Evolutionary conservation across 1,140 invertebrate species (phyloP), one percentile per base, ranked within the genome.

Genomic region (Elysia chlorotica): DNA sequence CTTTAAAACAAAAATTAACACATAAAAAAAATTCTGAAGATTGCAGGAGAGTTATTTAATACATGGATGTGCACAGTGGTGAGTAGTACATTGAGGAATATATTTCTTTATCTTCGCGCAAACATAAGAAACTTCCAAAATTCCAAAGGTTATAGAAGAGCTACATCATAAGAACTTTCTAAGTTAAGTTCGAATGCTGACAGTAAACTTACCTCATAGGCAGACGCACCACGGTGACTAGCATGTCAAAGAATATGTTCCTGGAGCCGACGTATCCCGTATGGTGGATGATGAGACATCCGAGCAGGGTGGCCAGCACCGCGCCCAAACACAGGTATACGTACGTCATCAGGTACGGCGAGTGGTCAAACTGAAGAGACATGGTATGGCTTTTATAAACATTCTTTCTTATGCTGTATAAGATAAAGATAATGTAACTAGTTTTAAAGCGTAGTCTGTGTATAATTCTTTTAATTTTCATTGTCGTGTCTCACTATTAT

Each of bases 261-360:
- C 77, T 82, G 14, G 85, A 83, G 17, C 85, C 87, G 41, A 77
- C 70, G 2, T 87, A 69, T 19, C 81, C 80, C 5, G 83, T 83
- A 6, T 87, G 74, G 62, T 88, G 85, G 14, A 84, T 77, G 5
- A 81, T 66, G 0, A 88, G 65, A 37, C 84, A 82, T 31, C 86
- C 80, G 23, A 87, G 30, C 19, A 87, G 71, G 0, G 85, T 83
- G 10, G 83, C 74, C 0, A 83, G 14, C 19, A 88, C 77, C 21
- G 82, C 80, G 33, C 76, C 53, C 4, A 83, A 25, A 23, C 81
- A 87, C 2, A 88, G 62, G 31, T 78, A 70, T 14, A 82, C 77
- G 75, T 88, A 89, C 4, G 80, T 71, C 17, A 31, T 59, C 3
- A 87, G 77, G 75, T 87, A 88, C 25, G 81, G 68, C 90, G 36